Evolutionary conservation across 2,888 invertebrate genomes (phyloP).

Genomic region (Tyria jacobaeae): DNA sequence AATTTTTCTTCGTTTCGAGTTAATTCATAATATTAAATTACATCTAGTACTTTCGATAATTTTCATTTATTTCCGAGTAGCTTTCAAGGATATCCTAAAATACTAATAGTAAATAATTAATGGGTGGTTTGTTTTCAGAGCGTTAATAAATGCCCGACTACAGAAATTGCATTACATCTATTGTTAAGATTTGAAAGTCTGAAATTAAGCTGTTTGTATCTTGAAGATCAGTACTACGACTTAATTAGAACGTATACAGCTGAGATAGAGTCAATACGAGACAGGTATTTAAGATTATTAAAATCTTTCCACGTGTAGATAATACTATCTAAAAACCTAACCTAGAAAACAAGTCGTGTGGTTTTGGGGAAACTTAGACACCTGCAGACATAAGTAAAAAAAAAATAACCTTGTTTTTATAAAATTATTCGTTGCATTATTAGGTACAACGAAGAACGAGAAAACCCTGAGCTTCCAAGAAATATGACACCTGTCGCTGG

Average conservation of each 20-base stretch:
- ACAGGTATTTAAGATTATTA: slow-evolving; percentile 74
- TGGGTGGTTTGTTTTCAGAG: slow-evolving; percentile 63
- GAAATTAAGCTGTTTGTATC: slow-evolving; percentile 89
- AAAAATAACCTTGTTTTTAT: too few relatives aligned
- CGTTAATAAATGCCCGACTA: slow-evolving; percentile 79
- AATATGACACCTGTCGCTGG: slow-evolving; percentile 94
- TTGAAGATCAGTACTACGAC: slow-evolving; percentile 92
- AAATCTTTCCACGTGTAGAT: not conserved
- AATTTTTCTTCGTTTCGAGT: too few relatives aligned
- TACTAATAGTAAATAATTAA: not conserved
- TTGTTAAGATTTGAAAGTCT: slow-evolving; percentile 90
- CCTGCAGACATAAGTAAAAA: too few relatives aligned
- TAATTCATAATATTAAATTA: too few relatives aligned
- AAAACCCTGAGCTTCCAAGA: slow-evolving; percentile 90
- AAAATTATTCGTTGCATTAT: not conserved
- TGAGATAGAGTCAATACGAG: slow-evolving; percentile 90
- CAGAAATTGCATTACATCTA: slow-evolving; percentile 82
- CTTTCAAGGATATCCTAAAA: not conserved
- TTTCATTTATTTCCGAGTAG: not conserved
- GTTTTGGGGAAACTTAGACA: not conserved
- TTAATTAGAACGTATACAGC: slow-evolving; percentile 88
- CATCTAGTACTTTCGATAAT: too few relatives aligned
- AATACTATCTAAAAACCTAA: too few relatives aligned
- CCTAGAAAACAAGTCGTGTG: not conserved
- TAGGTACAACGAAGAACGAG: slow-evolving; percentile 92